These are phyloP conservation scores for Xanthia icteritia DNA, from an alignment of 2,888 invertebrate genomes.

Conservation along the genomic window DNA sequence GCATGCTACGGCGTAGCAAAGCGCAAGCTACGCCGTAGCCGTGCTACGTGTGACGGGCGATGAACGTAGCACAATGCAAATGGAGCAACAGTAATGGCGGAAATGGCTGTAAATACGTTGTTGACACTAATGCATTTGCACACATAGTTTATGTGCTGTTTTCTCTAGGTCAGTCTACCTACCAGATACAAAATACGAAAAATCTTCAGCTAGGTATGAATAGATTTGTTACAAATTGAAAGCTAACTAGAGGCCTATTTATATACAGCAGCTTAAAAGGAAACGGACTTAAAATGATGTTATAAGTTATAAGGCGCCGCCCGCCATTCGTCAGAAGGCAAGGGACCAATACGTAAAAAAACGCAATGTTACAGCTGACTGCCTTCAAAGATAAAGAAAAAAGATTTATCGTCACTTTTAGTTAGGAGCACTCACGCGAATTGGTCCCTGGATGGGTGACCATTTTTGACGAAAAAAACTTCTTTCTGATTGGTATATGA, in stretches of 20 bases:
- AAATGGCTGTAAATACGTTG: neutral
- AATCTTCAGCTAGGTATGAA: neutral
- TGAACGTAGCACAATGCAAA: conserved; percentile 1
- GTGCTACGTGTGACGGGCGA: neutral
- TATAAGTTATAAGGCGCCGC: conserved; percentile 33
- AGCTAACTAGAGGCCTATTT: neutral
- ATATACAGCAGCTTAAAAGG: conserved; percentile 15
- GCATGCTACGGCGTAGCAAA: conserved; percentile 36
- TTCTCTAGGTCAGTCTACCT: no score
- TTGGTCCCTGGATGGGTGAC: neutral
- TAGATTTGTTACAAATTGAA: neutral
- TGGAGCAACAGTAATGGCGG: neutral
- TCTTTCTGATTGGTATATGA: neutral
- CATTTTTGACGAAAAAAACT: neutral
- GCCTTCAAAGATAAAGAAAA: conserved; percentile 17
- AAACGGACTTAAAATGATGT: conserved; percentile 12
- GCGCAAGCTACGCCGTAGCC: conserved; percentile 19
- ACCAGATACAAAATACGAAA: neutral
- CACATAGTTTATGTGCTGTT: no score
- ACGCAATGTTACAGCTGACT: conserved; percentile 30
- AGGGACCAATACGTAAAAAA: conserved; percentile 39
- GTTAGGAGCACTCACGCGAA: neutral
- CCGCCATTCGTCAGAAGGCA: conserved; percentile 29
- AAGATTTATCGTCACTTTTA: conserved; percentile 23
- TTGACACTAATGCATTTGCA: neutral